These are phyloP conservation scores for Alloscopus bannaensis DNA, from an alignment of 2,888 invertebrate species.

Conservation along the genomic window DNA sequence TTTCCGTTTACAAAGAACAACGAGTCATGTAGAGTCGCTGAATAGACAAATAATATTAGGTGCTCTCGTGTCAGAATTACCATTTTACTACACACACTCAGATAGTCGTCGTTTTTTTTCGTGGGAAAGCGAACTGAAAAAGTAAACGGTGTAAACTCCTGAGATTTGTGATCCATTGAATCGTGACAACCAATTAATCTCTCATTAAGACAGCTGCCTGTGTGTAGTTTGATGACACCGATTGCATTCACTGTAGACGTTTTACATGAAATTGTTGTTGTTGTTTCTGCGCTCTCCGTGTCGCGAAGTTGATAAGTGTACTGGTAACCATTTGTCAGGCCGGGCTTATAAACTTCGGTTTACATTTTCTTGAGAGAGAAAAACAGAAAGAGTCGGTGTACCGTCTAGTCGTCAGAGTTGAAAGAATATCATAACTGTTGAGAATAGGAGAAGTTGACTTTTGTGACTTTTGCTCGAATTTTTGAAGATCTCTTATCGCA, in stretches of 20 bases:
- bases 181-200: conserved; percentile 62
- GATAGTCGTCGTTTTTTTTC: too few species aligned
- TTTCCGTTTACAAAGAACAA: too few species aligned
- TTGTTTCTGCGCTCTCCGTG: neutral
- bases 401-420: too few species aligned
- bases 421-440: too few species aligned
- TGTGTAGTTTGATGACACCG: neutral
- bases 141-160: conserved; percentile 45
- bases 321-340: neutral
- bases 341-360: neutral
- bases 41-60: too few species aligned
- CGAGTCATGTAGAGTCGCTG: too few species aligned
- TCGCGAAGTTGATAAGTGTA: neutral
- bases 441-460: neutral
- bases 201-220: conserved; percentile 38
- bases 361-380: neutral
- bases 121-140: too few species aligned
- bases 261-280: neutral
- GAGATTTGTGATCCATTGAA: conserved; percentile 58
- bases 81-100: neutral
- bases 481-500: neutral
- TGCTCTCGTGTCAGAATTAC: too few species aligned
- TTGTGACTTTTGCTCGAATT: neutral
- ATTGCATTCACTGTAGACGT: neutral
- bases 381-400: too few species aligned